Base-by-base conservation (phyloP, 2,113 vertebrate species). In the Megaceryle maxima region DNA sequence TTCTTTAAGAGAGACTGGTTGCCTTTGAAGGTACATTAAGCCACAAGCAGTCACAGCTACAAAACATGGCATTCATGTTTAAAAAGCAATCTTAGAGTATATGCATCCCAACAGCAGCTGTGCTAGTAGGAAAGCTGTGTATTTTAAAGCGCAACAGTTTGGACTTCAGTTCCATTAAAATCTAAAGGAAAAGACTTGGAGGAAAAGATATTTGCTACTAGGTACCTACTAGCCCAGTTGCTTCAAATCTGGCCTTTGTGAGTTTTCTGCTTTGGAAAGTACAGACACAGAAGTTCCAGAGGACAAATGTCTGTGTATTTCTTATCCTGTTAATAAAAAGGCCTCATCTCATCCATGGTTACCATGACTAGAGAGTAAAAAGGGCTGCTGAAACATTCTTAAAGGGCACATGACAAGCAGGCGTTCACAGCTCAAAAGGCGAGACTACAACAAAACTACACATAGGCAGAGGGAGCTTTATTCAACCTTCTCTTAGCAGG, bases 1-100 rank as follows among this genome's bases (percentile, higher is more conserved):
- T 67, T 29, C 53, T 62, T n/a, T 22, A 84, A 72, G 25, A 44
- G 21, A 79, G 25, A 13, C 35, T 60, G 16, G 31, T 39, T 96
- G 74, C 57, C 59, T 96, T 95, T 90, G 92, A 93, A 96, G 28
- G 59, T 62, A 48, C 88, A 85, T 96, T 86, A 93, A 85, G 55
- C 43, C 35, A 35, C 16, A 48, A 56, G 53, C 57, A 87, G 22
- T 46, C 53, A 66, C 56, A 68, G 35, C 43, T 43, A 66, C n/a
- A 94, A 68, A 91, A 56, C 20, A 53, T 16, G 25, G 29, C 41
- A 28, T 80, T 44, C 62, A 9, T 62, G 92, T 66, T 50, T 37
- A 16, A 39, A 35, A 72, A 63, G 17, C 3, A 67, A 2, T 11
- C 43, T 44, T 68, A 43, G 10, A 35, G 6, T 35, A n/a, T 16